Base-by-base conservation (phyloP, 2,888 invertebrate species). In the Calameuta idolon region DNA sequence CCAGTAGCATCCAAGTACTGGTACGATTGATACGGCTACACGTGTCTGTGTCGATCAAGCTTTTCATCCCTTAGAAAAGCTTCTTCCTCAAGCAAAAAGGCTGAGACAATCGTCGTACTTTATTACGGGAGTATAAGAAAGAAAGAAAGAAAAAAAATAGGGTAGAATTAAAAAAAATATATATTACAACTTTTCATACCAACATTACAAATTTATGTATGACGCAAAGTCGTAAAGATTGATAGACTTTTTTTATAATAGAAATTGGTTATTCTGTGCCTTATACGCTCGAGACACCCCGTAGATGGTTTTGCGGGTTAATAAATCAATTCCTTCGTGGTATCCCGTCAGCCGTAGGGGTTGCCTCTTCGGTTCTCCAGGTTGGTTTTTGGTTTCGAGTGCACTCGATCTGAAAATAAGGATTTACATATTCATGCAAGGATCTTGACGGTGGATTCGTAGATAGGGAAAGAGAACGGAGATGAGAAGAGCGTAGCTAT, bases 381-480 rank as follows among this genome's bases (percentile, higher is more conserved):
- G 87, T 89, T 89, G 88, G 88, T 89, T 90, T 90, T 90, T 89
- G 89, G 90, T 90, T 90, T 90, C 89, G 88, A 89, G 90, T 89
- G 90, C 89, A 90, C 89, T 90, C 89, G 89, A 90, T 90, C 88
- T 84, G 90, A 90, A 91, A 90, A 91, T 91, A 91, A 91, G 91
- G 90, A 91, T 91, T 91, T 90, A 90, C 91, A 91, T 91, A 91
- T 91, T 91, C 91, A 91, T 91, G 90, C 88, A 81, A 87, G 89
- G 88, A 89, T 75, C 77, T 73, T 76, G 55, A 55, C 55, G 55
- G 55, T 55, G 55, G 55, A 55, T 55, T 55, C 55, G 55, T 55
- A 35, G 77, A 55, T 37, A 40, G 77, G 40, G 75, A 69, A 69
- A 73, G 30, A 75, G 75, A 35, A 40, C 23, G 78, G 69, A 76